Conservation (phyloP, 2,797 vertebrate genomes). For the Eurystomus glaucurus region DNA sequence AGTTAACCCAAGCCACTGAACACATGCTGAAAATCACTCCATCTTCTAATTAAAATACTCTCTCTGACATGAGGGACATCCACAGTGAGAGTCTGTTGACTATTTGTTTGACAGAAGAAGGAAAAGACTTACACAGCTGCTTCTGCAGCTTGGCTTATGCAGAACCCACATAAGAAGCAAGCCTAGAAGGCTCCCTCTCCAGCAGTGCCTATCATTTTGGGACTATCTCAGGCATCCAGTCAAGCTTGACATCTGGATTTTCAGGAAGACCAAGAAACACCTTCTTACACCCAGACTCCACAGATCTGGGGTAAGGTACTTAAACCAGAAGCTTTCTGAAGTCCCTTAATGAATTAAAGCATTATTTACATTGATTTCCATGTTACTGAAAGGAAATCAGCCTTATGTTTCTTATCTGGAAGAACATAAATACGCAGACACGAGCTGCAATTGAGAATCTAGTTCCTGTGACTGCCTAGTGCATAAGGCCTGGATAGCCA, state of each 20-base stretch:
- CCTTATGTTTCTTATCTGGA: background rate
- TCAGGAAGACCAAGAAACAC: background rate
- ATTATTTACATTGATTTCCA: background rate
- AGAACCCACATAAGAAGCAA: accelerated
- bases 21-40: background rate
- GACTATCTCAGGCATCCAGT: background rate
- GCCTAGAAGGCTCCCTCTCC: background rate
- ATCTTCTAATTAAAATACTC: background rate
- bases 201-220: background rate
- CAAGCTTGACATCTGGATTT: background rate
- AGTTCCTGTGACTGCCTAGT: background rate
- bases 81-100: background rate
- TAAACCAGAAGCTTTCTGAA: background rate
- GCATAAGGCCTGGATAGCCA: background rate
- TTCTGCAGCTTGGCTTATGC: background rate
- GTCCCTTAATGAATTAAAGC: background rate
- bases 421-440: background rate
- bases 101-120: background rate
- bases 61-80: background rate
- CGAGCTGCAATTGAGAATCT: background rate
- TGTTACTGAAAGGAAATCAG: background rate
- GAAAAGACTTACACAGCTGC: background rate
- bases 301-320: background rate
- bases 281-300: background rate
- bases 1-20: background rate